Base-by-base conservation (phyloP, 2,797 vertebrate genomes). In the Pygocentrus nattereri region DNA sequence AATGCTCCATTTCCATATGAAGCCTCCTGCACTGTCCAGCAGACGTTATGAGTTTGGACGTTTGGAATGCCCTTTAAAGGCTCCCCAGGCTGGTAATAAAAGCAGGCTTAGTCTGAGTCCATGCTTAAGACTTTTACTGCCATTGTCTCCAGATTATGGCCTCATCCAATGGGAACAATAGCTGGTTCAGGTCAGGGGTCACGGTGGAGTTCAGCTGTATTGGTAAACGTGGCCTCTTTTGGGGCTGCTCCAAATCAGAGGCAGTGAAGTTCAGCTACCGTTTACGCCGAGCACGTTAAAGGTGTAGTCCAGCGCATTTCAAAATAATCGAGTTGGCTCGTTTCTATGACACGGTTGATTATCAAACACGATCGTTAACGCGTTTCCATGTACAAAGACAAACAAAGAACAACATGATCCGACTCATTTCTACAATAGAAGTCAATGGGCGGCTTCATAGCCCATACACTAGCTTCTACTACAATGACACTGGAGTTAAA, bases 121-220 rank as follows among this genome's bases (percentile, higher is more conserved):
- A 12, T 49, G 59, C 27, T 31, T 62, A 16, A 44, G 38, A 7
- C 54, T 81, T 82, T 81, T 77, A n/a, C 76, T 34, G 31, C 38
- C 47, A 74, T 62, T 85, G 81, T 85, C 61, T 74, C 44, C 19
- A 27, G 61, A 78, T 71, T 72, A 68, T 54, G 76, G 76, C 54
- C 64, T 79, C 59, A 16, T 54, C 31, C 75, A 75, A 68, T 31
- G 62, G 65, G 44, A 59, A 81, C 78, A 76, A 83, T 82, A 81
- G 83, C 59, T 7, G 52, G 30, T 44, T 21, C 15, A 47, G 62
- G 58, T 72, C 59, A 18, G 19, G 58, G 54, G 67, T n/a, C 49
- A 27, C 2, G 15, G 5, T 13, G 34, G 69, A 15, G 65, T 54
- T 41, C 52, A 71, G 65, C 74, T 72, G 54, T 47, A 50, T 23